A percentile compares a stretch with the other conserved stretches of the same genome.
Evolutionary conservation across 2,888 invertebrate species (phyloP).

Genomic region (Harpalus rubripes): DNA sequence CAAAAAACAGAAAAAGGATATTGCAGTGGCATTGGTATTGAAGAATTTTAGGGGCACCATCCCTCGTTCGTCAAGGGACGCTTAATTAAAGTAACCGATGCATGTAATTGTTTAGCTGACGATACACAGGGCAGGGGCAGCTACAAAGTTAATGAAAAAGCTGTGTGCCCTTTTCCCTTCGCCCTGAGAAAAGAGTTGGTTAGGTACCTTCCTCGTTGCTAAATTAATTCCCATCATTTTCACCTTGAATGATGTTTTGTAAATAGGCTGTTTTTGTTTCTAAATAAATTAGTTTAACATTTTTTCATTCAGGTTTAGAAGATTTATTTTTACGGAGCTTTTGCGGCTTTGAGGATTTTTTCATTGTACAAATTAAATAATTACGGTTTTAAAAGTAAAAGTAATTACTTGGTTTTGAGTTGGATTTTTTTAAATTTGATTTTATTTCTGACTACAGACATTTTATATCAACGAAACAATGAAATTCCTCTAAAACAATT

Average conservation of each 20-base stretch:
- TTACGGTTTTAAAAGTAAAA: not conserved
- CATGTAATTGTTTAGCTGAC: conserved; percentile 66
- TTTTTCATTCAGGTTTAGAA: not conserved
- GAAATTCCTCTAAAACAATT: too few relatives aligned
- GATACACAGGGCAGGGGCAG: conserved; percentile 46
- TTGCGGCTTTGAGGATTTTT: conserved; percentile 16
- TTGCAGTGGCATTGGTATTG: not conserved
- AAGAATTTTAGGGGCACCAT: conserved; percentile 1
- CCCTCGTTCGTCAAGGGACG: conserved; percentile 51
- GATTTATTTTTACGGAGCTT: conserved; percentile 14
- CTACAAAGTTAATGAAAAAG: conserved; percentile 40
- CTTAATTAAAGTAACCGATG: conserved; percentile 67
- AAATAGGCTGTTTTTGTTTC: conserved; percentile 44
- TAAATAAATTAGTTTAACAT: conserved; percentile 39
- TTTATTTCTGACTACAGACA: too few relatives aligned
- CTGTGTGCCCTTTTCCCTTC: not conserved
- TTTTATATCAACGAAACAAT: too few relatives aligned
- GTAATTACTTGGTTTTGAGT: too few relatives aligned
- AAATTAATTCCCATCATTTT: conserved; percentile 51
- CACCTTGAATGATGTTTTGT: conserved; percentile 48
- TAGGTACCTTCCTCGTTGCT: conserved; percentile 26
- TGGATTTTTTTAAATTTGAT: too few relatives aligned
- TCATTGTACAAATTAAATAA: not conserved
- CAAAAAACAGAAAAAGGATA: not conserved
- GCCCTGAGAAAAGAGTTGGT: conserved; percentile 21